Base-by-base conservation (phyloP, 2,888 invertebrate genomes). In the Thecophora atra region DNA sequence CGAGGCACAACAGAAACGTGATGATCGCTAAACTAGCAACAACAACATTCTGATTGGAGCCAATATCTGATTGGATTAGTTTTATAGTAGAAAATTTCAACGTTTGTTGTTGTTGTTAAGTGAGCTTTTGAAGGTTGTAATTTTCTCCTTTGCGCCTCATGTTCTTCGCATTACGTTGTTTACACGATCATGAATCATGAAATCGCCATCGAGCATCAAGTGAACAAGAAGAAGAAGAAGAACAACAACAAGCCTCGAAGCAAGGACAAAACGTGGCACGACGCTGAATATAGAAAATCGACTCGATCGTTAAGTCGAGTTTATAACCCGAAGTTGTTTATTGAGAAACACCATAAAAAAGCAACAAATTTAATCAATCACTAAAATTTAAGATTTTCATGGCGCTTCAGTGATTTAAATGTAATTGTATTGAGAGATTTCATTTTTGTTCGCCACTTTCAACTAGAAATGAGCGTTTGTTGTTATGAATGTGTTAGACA, bases 101-200 rank as follows among this genome's bases (percentile, higher is more conserved):
- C 30, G 30, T 4, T 30, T 30, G 30, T 30, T 30, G 30, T n/a
- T n/a, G n/a, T n/a, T n/a, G n/a, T n/a, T n/a, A n/a, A n/a, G n/a
- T n/a, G n/a, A n/a, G n/a, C 30, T 6, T 6, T 8, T 30, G 66
- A 52, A 72, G 62, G 62, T 70, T 72, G 66, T 77, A 78, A 78
- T 78, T 78, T 77, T 77, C 78, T 73, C 74, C 76, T 78, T 77
- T 76, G 74, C 78, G 77, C 77, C 76, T 76, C 60, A 60, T 76
- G 65, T 73, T 72, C 67, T 67, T 65, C 26, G 24, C 58, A 15
- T 62, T 63, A 67, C 74, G 69, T 73, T 74, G 72, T 76, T 75
- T 76, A 75, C 76, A 76, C 75, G 76, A 74, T 73, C 75, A 52
- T 47, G 26, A 58, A 58, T 72, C 71, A 74, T 74, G 67, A 73